Conservation (phyloP, 2,888 invertebrate species). For the Apodemia duryi region DNA sequence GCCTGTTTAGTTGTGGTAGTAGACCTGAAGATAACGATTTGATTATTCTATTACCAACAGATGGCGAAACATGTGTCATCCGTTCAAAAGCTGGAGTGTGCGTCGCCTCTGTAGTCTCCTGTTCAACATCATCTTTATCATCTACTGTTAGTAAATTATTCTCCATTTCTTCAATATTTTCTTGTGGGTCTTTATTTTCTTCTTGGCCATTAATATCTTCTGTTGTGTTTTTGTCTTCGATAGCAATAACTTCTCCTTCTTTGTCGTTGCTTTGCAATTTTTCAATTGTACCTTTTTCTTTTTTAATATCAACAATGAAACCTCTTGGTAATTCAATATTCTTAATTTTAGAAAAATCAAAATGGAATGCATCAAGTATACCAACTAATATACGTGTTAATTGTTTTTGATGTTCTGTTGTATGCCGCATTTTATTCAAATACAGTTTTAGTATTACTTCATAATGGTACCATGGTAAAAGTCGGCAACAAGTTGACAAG, state of each 20-base stretch:
- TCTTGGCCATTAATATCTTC: constrained; percentile 34
- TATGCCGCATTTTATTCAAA: constrained; percentile 85
- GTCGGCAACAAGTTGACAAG: constrained; percentile 85
- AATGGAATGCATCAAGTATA: constrained; percentile 95
- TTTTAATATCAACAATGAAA: constrained; percentile 42
- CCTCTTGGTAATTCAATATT: constrained; percentile 58
- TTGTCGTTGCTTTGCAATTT: constrained; percentile 32
- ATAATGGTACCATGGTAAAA: constrained; percentile 95
- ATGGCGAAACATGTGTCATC: constrained; percentile 80
- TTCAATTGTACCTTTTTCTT: constrained; percentile 30
- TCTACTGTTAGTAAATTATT: constrained; percentile 57
- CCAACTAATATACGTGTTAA: constrained; percentile 86
- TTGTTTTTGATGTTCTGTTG: constrained; percentile 89
- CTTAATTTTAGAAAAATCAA: constrained; percentile 85
- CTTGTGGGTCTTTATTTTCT: constrained; percentile 31
- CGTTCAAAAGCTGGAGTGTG: constrained; percentile 61
- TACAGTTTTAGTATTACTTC: constrained; percentile 90
- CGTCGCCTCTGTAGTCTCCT: constrained; percentile 45
- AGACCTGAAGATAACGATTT: constrained; percentile 84
- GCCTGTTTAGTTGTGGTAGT: constrained; percentile 89
- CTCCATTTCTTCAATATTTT: constrained; percentile 47
- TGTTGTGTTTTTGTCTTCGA: constrained; percentile 34
- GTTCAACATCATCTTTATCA: constrained; percentile 55
- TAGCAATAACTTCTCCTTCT: constrained; percentile 23
- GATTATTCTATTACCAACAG: constrained; percentile 87